Conservation (phyloP, 2,113 vertebrate genomes). For the Cryptomyrus ogoouensis region DNA sequence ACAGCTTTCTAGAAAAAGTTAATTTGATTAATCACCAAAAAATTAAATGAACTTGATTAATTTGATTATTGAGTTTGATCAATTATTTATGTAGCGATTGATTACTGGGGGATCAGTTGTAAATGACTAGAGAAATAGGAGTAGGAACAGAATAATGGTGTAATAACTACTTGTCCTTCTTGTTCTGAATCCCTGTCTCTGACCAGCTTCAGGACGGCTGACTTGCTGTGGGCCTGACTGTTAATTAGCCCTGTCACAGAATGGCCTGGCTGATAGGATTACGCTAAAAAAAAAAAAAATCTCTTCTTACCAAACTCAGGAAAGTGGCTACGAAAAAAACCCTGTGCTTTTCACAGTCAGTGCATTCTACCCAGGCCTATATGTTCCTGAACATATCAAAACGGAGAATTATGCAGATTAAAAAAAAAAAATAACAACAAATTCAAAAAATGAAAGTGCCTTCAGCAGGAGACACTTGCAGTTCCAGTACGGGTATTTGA, state of each 20-base stretch:
- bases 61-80: neutral
- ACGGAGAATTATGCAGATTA: neutral
- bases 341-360: neutral
- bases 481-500: neutral
- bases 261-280: neutral
- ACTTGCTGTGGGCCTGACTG: neutral
- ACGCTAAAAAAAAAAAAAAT: neutral
- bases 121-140: neutral
- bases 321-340: neutral
- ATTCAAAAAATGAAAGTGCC: neutral
- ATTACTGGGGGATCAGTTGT: neutral
- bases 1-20: neutral
- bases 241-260: slow-evolving; percentile 2
- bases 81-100: neutral
- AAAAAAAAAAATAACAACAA: neutral
- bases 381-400: neutral
- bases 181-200: neutral
- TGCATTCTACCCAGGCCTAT: neutral
- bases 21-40: neutral
- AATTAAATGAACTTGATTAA: neutral
- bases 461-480: neutral
- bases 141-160: neutral
- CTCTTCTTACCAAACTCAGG: neutral
- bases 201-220: neutral
- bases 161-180: neutral